phyloP scores from a whole-genome alignment of 2,113 vertebrate genomes.

The Arvicanthis niloticus region DNA sequence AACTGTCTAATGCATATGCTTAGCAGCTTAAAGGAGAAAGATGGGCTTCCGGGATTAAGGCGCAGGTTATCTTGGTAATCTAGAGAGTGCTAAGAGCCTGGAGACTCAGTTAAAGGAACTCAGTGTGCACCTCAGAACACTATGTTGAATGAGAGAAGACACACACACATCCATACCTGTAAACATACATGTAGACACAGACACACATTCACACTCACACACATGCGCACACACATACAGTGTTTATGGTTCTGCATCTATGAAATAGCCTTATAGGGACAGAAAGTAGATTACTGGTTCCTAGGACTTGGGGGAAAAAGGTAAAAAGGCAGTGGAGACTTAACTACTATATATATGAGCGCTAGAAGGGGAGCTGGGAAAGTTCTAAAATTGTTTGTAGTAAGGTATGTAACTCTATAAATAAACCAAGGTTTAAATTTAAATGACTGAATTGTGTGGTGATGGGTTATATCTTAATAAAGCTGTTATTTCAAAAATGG shows the following conservation, averaged over 20 bases:
- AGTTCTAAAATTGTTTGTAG: not conserved
- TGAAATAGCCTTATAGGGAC: conserved; percentile 17
- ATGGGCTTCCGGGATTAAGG: conserved; percentile 12
- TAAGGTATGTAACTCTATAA: not conserved
- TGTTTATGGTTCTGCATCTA: not conserved
- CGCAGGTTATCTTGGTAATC: not conserved
- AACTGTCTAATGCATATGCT: not conserved
- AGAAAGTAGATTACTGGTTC: not conserved
- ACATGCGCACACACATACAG: not conserved
- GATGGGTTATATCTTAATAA: conserved; percentile 40
- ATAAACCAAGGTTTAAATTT: conserved; percentile 20
- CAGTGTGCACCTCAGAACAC: not conserved
- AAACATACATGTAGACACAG: not conserved
- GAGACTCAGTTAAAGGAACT: not conserved
- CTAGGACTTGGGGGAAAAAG: not conserved
- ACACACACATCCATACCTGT: not conserved
- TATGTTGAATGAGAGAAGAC: conserved; percentile 29
- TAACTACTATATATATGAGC: not conserved
- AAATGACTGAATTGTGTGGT: not conserved
- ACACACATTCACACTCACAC: not conserved
- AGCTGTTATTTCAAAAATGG: conserved; percentile 22
- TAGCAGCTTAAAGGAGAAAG: conserved; percentile 3
- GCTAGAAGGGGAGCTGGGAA: not conserved
- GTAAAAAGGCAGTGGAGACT: not conserved
- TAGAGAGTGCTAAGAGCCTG: not conserved